Percentiles rank a stretch among this genome's conserved stretches.
Conservation (phyloP, 1,140 invertebrate species). For the Mylabris phalerata region DNA sequence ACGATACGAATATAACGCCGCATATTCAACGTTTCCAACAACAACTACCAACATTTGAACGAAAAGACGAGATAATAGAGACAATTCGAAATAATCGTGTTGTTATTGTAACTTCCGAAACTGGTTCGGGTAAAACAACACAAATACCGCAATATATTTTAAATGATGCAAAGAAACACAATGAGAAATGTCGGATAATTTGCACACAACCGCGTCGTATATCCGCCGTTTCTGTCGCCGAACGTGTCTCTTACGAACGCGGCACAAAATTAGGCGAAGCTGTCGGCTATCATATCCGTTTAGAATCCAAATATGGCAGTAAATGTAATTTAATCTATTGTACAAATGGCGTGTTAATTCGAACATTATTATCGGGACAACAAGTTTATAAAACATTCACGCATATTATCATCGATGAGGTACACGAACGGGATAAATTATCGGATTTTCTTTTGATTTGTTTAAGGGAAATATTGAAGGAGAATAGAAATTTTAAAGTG, state of each 20-base stretch:
- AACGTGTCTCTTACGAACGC: slow-evolving; percentile 77
- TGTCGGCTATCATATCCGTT: slow-evolving; percentile 89
- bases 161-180: slow-evolving; percentile 57
- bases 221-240: slow-evolving; percentile 78
- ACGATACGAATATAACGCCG: slow-evolving; percentile 51
- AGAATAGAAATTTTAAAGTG: slow-evolving; percentile 67
- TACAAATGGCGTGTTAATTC: slow-evolving; percentile 82
- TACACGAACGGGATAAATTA: slow-evolving; percentile 89
- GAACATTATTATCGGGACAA: slow-evolving; percentile 76
- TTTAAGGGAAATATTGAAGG: slow-evolving; percentile 66
- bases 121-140: slow-evolving; percentile 86
- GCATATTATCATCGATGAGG: slow-evolving; percentile 88
- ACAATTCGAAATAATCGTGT: slow-evolving; percentile 50
- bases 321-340: slow-evolving; percentile 85
- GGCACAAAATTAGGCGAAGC: slow-evolving; percentile 79
- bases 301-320: slow-evolving; percentile 73
- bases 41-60: slow-evolving; percentile 53
- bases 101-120: slow-evolving; percentile 68
- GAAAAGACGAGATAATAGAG: slow-evolving; percentile 47
- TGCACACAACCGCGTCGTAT: slow-evolving; percentile 90
- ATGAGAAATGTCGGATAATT: slow-evolving; percentile 73
- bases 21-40: slow-evolving; percentile 47
- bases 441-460: slow-evolving; percentile 89
- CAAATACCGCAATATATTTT: slow-evolving; percentile 83
- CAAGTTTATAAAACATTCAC: slow-evolving; percentile 54